Percentiles rank a stretch among this genome's conserved stretches.
Conservation (phyloP, 2,797 vertebrate species). For the Silurus aristotelis region DNA sequence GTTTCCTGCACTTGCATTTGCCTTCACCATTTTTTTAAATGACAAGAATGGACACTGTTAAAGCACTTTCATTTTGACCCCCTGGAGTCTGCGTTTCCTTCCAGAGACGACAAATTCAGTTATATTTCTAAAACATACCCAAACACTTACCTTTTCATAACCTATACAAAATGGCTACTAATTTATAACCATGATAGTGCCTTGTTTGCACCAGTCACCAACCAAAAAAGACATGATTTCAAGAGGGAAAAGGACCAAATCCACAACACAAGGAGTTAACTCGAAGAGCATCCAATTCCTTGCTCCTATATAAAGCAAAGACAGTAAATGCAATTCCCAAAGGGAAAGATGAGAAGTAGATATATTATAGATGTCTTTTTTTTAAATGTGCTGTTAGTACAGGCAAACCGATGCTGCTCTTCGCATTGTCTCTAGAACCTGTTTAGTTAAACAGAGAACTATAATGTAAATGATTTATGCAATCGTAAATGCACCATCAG, state of each 20-base stretch:
- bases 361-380: slow-evolving; percentile 1
- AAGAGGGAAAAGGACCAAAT: background rate
- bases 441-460: background rate
- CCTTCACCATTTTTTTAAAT: too few relatives aligned
- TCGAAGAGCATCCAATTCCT: background rate
- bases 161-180: background rate
- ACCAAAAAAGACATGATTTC: background rate
- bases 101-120: background rate
- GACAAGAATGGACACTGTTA: background rate
- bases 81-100: background rate
- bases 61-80: background rate
- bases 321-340: background rate
- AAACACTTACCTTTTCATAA: background rate
- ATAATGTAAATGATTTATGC: background rate
- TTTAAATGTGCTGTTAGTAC: background rate
- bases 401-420: background rate
- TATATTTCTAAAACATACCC: background rate
- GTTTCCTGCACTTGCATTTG: too few relatives aligned
- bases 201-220: background rate
- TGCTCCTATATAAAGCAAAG: slow-evolving; percentile 13
- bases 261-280: background rate
- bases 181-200: background rate
- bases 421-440: background rate
- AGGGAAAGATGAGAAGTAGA: background rate
- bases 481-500: background rate